Evolutionary conservation across 1,140 invertebrate species (phyloP).

Genomic region (Trichoplusia ni): DNA sequence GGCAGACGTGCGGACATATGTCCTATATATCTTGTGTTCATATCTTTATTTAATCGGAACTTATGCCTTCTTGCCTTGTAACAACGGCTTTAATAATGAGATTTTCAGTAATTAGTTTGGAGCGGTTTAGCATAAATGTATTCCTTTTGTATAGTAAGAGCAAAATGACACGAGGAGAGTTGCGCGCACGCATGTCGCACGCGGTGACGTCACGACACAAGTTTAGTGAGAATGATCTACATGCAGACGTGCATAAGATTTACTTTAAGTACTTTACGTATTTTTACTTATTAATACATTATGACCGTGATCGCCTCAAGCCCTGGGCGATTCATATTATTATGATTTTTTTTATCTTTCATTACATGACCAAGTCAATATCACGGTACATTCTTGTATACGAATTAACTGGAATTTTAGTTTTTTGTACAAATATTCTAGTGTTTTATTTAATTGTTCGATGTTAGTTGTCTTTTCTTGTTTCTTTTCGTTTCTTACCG

Average conservation of each 20-base stretch:
- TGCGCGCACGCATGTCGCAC: not conserved
- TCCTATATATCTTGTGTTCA: not conserved
- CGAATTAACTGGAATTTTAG: slow-evolving; percentile 39
- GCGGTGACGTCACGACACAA: slow-evolving; percentile 19
- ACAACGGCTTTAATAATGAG: no score
- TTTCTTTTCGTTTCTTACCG: not conserved
- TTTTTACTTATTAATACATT: slow-evolving; percentile 8
- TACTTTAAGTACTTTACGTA: slow-evolving; percentile 21
- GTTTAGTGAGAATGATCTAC: slow-evolving; percentile 30
- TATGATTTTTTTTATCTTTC: slow-evolving; percentile 5
- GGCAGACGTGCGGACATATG: not conserved
- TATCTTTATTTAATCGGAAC: no score
- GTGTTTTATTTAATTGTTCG: slow-evolving; percentile 29
- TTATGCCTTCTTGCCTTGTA: no score
- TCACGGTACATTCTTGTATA: slow-evolving; percentile 34
- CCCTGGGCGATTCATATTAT: slow-evolving; percentile 14
- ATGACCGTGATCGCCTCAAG: slow-evolving; percentile 10
- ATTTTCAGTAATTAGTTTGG: no score
- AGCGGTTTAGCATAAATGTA: no score
- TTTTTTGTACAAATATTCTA: slow-evolving; percentile 43
- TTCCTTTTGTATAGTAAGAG: no score
- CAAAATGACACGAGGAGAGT: no score
- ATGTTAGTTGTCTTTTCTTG: slow-evolving; percentile 9
- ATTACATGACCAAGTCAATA: slow-evolving; percentile 13
- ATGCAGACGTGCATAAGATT: slow-evolving; percentile 20